Evolutionary conservation across 2,113 vertebrate species (phyloP).

Genomic region (Otocyon megalotis): DNA sequence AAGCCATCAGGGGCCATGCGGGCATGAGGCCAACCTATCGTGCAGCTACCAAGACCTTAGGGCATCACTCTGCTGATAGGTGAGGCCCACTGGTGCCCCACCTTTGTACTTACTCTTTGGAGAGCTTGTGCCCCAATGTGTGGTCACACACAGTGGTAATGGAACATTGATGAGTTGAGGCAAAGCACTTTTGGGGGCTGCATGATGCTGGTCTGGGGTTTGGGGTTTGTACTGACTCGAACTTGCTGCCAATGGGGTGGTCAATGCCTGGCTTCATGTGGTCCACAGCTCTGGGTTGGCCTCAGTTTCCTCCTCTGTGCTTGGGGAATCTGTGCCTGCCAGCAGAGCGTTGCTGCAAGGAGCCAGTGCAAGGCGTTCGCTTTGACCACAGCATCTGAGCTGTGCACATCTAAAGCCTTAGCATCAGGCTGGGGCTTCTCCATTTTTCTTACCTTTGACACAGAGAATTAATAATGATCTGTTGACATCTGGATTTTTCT

Average conservation of each 20-base stretch:
- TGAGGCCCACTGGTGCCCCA: fast-evolving
- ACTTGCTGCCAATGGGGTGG: neutral
- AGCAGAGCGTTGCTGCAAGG: fast-evolving
- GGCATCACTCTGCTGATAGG: neutral
- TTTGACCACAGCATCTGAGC: neutral
- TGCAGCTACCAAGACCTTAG: fast-evolving
- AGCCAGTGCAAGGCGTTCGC: no score
- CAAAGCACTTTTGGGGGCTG: neutral
- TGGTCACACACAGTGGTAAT: fast-evolving
- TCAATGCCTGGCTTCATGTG: neutral
- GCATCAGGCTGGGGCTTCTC: neutral
- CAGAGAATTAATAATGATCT: neutral
- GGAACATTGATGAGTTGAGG: neutral
- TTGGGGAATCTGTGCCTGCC: neutral
- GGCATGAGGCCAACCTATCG: neutral
- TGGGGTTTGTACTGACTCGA: no score
- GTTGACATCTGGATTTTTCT: neutral
- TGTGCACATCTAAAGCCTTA: neutral
- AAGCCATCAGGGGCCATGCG: neutral
- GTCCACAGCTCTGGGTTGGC: neutral
- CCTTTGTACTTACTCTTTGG: neutral
- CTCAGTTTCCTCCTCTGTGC: neutral
- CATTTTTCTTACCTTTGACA: no score
- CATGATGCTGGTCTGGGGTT: fast-evolving
- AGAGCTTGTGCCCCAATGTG: neutral